A percentile compares a stretch with the other conserved stretches of the same genome.
Conservation (phyloP, 2,888 invertebrate species). For the Atherix ibis region DNA sequence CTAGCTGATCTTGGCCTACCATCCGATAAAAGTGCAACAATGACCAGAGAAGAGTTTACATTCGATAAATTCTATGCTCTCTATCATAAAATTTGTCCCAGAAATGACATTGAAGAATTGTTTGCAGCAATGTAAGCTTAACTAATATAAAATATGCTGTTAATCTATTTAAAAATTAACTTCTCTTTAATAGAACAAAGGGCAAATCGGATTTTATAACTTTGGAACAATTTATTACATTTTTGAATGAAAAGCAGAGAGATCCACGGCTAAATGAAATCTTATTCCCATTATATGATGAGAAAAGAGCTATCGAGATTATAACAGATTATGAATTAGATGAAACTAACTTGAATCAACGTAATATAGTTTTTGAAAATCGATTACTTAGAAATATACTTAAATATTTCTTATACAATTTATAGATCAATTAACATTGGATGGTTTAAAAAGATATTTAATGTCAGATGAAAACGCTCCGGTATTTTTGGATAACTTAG, state of each 20-base stretch:
- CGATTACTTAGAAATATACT: no score
- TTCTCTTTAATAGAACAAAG: constrained; percentile 49
- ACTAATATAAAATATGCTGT: neutral
- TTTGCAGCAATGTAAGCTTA: constrained; percentile 83
- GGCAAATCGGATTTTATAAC: constrained; percentile 79
- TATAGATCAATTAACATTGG: constrained; percentile 70
- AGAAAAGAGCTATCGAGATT: constrained; percentile 82
- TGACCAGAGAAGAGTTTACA: constrained; percentile 88
- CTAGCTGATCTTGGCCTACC: constrained; percentile 86
- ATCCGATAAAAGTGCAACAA: constrained; percentile 87
- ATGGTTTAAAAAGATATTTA: constrained; percentile 92
- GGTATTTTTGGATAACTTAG: constrained; percentile 93
- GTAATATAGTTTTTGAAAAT: no score
- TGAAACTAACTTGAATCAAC: no score
- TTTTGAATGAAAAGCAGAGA: constrained; percentile 92
- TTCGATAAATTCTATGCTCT: constrained; percentile 97
- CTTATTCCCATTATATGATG: constrained; percentile 91
- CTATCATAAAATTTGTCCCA: constrained; percentile 97
- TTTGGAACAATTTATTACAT: constrained; percentile 74
- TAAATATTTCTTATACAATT: no score
- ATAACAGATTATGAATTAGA: constrained; percentile 85
- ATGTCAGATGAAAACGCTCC: constrained; percentile 99
- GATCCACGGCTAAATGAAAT: constrained; percentile 98
- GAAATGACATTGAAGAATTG: constrained; percentile 96
- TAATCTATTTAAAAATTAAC: neutral